Evolutionary conservation across 1,140 invertebrate species (phyloP), one percentile per base, ranked within the genome.

Genomic region (Ridgeia piscesae): DNA sequence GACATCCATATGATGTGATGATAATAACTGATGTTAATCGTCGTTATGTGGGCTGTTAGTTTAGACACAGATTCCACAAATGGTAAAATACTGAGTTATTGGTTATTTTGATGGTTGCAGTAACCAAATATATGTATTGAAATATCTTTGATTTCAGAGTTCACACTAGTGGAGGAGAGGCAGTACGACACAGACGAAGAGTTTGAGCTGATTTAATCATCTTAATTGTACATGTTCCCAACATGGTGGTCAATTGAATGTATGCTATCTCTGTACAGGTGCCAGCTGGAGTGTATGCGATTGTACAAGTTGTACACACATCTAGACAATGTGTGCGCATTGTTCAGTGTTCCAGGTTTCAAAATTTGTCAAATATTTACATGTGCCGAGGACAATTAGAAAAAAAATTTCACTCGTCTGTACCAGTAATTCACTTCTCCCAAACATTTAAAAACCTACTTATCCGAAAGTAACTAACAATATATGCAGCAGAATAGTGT

Each of bases 151-250:
- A 35, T 34, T 90, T 90, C 35, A 34, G 35, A 34, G n/a, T 90
- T 90, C 34, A 34, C 35, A n/a, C 31, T 34, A 14, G 89, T 34
- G n/a, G 89, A 34, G 33, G 89, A 90, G 4, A 21, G 89, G 33
- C 89, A 90, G 89, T 90, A 33, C 31, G 89, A 90, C 89, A 90
- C 89, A 90, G 89, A 90, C n/a, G 89, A 90, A 90, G 89, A 90
- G n/a, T 90, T 90, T 9, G 89, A 90, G 31, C 89, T 90, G 31
- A 34, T 90, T 77, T 77, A 77, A 77, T 77, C 27, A 21, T 31
- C 58, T 77, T 77, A 77, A 77, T 31, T 77, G 58, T 77, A 90
- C n/a, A 33, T 90, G 17, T 35, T 31, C 89, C 33, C 21, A 31
- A 34, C 89, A 33, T 90, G 33, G 35, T 34, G 89, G 89, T 77